Conservation (phyloP, 2,113 vertebrate genomes). For the Isurus oxyrinchus region DNA sequence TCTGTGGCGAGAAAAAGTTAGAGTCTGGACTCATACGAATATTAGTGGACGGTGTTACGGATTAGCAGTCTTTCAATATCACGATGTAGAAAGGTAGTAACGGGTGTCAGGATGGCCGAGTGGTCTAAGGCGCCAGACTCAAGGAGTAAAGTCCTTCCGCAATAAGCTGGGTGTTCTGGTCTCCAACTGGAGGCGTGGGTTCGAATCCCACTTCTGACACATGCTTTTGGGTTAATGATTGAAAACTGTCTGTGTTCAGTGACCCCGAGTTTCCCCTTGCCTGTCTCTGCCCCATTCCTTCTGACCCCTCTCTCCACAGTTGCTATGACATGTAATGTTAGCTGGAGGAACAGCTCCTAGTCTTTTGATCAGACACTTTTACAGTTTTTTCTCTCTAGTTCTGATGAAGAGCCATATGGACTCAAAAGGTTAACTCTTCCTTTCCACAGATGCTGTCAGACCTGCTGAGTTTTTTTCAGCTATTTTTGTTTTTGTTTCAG, state of each 20-base stretch:
- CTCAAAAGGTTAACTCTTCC: no score
- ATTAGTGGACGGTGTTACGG: background rate
- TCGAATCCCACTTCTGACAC: conserved; percentile 79
- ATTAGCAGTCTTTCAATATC: background rate
- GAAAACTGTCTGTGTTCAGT: no score
- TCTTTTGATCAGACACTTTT: background rate
- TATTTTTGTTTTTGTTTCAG: no score
- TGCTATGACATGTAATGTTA: background rate
- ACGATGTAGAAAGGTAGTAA: accelerated
- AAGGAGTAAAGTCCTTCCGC: conserved; percentile 55
- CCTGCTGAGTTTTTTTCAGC: no score
- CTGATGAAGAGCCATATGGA: no score
- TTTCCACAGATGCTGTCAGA: no score
- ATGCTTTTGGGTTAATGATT: accelerated
- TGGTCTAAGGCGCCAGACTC: conserved; percentile 81
- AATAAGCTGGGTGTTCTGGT: conserved; percentile 69
- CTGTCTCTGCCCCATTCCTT: no score
- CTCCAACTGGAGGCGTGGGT: conserved; percentile 80
- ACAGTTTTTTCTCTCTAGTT: background rate
- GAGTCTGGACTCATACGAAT: no score
- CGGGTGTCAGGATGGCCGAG: conserved; percentile 70
- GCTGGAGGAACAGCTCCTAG: background rate
- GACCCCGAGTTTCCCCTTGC: no score
- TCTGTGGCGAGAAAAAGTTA: no score
- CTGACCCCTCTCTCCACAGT: no score